Conservation (phyloP, 1,140 invertebrate species). For the Brachionus asplanchnoidis region DNA sequence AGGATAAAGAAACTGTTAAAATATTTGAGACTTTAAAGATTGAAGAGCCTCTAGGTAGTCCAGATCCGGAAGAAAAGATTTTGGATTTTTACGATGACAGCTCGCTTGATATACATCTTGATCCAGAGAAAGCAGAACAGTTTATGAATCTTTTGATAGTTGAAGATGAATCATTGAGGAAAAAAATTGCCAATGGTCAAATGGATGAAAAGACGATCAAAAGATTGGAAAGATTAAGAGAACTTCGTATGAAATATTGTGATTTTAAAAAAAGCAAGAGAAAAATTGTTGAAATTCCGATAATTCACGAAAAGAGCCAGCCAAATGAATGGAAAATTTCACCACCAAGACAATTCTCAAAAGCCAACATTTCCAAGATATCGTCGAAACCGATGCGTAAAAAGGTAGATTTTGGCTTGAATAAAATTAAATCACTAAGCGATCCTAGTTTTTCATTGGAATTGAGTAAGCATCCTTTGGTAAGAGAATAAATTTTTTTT, state of each 20-base stretch:
- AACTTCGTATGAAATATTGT: background rate
- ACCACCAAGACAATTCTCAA: background rate
- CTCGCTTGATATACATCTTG: background rate
- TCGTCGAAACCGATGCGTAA: background rate
- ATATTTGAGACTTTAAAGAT: background rate
- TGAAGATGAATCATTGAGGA: constrained; percentile 6
- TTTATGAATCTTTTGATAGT: constrained; percentile 22
- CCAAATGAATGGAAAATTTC: background rate
- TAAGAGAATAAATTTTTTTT: constrained; percentile 1
- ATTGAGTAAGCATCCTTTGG: constrained; percentile 10
- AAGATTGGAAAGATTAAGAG: constrained; percentile 23
- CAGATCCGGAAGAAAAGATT: background rate
- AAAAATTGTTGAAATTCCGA: background rate
- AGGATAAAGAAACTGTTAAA: background rate
- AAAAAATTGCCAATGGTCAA: constrained; percentile 1
- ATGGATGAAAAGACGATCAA: background rate
- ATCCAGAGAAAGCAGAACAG: constrained; percentile 20
- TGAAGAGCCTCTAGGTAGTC: background rate
- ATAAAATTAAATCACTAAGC: background rate
- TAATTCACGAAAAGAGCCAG: background rate
- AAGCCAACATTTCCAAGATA: background rate
- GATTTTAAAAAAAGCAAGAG: background rate
- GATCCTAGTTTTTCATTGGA: constrained; percentile 1
- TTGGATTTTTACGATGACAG: background rate
- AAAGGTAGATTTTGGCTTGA: background rate